Base-by-base conservation (phyloP, 37 sponge, comb jelly and placozoan genomes). In the Petrosia ficiformis region DNA sequence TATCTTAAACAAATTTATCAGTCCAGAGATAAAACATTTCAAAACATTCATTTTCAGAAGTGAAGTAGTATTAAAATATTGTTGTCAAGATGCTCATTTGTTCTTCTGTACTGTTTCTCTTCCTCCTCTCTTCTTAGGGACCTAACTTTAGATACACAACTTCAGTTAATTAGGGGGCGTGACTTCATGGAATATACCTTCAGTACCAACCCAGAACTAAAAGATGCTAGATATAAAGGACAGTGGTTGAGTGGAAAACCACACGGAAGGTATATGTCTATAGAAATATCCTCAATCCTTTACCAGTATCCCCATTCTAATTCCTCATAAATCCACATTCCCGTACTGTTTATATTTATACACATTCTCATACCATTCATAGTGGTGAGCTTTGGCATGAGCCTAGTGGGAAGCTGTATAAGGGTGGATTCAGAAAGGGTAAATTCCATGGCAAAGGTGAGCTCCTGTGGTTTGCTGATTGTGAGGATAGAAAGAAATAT, bases 211-310 rank as follows among this genome's bases (percentile, higher is more conserved):
- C 60, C 81, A 8, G 85, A 80, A 10, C 54, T 61, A 56, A 86
- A 76, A 28, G 89, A 80, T 41, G 89, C 73, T 3, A 74, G 30
- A 31, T 92, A 79, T 79, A 80, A 48, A 39, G 92, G 92, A 24
- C 60, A 65, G 16, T 92, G 92, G 92, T 64, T 59, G 59, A 84
- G 76, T 57, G 88, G 70, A 26, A 79, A 77, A 22, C 89, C 89
- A 21, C 77, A 79, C 64, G 92, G 92, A 22, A 65, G 52, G 92
- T 92, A n/a, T n/a, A n/a, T n/a, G n/a, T n/a, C n/a, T n/a, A n/a
- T n/a, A n/a, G n/a, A n/a, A n/a, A n/a, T n/a, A n/a, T n/a, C n/a
- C n/a, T n/a, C n/a, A n/a, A n/a, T n/a, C n/a, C n/a, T n/a, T n/a
- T n/a, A n/a, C n/a, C n/a, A n/a, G n/a, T n/a, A n/a, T n/a, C n/a